Conservation (phyloP, 2,797 vertebrate genomes). For the Takifugu ocellatus region DNA sequence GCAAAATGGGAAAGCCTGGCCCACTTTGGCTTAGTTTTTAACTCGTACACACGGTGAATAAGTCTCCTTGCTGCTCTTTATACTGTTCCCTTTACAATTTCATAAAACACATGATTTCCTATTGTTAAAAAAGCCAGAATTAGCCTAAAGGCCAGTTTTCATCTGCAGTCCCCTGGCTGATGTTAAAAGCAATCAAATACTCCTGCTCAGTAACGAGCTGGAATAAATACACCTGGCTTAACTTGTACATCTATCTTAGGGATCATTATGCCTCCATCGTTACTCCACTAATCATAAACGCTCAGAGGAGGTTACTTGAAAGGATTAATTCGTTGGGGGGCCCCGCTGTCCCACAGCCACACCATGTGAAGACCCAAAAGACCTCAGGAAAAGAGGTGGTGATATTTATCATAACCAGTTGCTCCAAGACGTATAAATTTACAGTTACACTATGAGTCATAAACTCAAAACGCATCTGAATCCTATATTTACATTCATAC, state of each 20-base stretch:
- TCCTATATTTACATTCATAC: conserved; percentile 2
- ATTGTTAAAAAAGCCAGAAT: too few species aligned
- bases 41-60: conserved; percentile 66
- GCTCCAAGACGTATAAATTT: too few species aligned
- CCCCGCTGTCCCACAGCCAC: conserved; percentile 69
- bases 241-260: conserved; percentile 57
- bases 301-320: conserved; percentile 84
- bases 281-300: conserved; percentile 84
- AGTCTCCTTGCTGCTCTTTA: background rate
- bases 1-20: conserved; percentile 88
- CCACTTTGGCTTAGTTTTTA: conserved; percentile 87
- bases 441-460: too few species aligned
- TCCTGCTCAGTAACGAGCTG: background rate
- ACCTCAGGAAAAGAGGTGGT: conserved; percentile 75
- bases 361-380: conserved; percentile 69
- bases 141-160: too few species aligned
- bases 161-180: too few species aligned
- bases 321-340: conserved; percentile 70
- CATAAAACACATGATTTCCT: too few species aligned
- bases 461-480: too few species aligned
- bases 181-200: too few species aligned
- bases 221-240: background rate
- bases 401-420: background rate
- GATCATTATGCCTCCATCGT: conserved; percentile 83
- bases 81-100: background rate